phyloP scores from a whole-genome alignment of 2,113 vertebrate species.

The Alectura lathami region DNA sequence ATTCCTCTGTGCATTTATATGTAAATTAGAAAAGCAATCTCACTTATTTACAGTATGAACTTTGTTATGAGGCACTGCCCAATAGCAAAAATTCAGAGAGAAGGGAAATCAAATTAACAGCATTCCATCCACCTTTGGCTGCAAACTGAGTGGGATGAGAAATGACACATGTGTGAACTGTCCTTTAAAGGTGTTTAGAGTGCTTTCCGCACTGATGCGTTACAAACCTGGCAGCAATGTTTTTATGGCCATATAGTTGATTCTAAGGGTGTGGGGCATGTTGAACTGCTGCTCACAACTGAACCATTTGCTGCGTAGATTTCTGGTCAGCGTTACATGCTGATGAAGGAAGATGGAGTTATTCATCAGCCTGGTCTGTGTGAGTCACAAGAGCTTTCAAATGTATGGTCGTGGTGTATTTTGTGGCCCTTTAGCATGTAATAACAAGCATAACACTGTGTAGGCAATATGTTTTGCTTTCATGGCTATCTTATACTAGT shows the following conservation, averaged over 20 bases:
- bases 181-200: background rate
- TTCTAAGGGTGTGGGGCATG: background rate
- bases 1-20: background rate
- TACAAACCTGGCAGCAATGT: background rate
- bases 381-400: constrained; percentile 36
- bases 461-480: constrained; percentile 45
- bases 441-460: background rate
- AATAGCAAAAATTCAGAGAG: background rate
- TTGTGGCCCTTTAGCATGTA: background rate
- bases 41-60: background rate
- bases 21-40: background rate
- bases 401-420: constrained; percentile 3
- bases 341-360: background rate
- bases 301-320: background rate
- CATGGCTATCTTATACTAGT: background rate
- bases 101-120: background rate
- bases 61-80: background rate
- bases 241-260: background rate
- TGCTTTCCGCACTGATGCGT: background rate
- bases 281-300: background rate
- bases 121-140: background rate
- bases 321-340: background rate
- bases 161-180: constrained; percentile 5
- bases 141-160: constrained; percentile 15
- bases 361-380: background rate